These are phyloP conservation scores for Gryllus longicercus DNA, from an alignment of 2,888 invertebrate species.

Conservation along the genomic window DNA sequence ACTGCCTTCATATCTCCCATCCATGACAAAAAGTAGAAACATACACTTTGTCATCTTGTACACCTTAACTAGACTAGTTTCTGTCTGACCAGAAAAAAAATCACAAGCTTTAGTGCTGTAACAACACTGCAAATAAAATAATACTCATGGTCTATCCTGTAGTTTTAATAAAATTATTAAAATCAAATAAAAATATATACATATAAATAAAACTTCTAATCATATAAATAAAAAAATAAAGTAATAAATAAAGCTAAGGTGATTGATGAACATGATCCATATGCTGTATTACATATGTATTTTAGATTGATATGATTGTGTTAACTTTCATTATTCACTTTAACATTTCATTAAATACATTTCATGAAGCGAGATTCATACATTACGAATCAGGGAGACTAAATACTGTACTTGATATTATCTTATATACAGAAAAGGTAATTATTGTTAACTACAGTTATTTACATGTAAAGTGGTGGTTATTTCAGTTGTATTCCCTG, in stretches of 20 bases:
- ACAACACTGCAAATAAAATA: too few relatives aligned
- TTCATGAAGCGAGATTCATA: constrained; percentile 32
- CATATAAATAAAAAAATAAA: neutral
- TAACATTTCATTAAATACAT: constrained; percentile 25
- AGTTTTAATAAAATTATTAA: too few relatives aligned
- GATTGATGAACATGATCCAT: neutral
- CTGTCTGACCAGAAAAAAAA: too few relatives aligned
- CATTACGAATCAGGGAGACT: constrained; percentile 27
- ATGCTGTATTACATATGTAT: neutral
- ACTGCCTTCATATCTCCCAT: too few relatives aligned
- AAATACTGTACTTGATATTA: constrained; percentile 24
- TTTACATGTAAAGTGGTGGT: constrained; percentile 29
- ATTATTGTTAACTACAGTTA: constrained; percentile 24
- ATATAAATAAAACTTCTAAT: too few relatives aligned
- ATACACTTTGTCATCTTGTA: too few relatives aligned
- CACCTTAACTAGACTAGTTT: too few relatives aligned
- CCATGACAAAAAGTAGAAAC: too few relatives aligned
- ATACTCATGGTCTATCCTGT: too few relatives aligned
- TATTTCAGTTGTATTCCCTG: constrained; percentile 29
- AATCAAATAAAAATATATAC: too few relatives aligned
- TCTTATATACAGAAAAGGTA: constrained; percentile 29
- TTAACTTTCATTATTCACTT: constrained; percentile 21
- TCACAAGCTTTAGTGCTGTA: too few relatives aligned
- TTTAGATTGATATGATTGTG: constrained; percentile 8
- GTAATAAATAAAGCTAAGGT: neutral